A percentile compares a stretch with the other conserved stretches of the same genome.
Conservation (phyloP, 2,113 vertebrate species). For the Egretta garzetta region DNA sequence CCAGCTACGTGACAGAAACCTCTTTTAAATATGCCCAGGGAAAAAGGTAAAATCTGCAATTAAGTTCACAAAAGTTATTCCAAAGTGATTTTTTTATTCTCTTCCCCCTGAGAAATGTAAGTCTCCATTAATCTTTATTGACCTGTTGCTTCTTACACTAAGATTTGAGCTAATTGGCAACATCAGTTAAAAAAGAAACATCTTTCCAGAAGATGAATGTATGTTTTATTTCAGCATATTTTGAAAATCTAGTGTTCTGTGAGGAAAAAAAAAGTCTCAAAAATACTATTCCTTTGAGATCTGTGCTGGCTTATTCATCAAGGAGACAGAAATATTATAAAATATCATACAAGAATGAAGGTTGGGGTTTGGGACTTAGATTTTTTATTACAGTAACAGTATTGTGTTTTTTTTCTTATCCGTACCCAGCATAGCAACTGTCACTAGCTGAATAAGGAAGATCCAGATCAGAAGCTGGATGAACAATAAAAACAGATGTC, state of each 20-base stretch:
- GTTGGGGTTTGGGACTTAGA: neutral
- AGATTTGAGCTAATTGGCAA: neutral
- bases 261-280: neutral
- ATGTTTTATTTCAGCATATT: neutral
- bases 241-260: neutral
- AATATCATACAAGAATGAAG: neutral
- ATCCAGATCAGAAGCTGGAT: neutral
- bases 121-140: neutral
- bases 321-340: neutral
- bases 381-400: neutral
- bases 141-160: neutral
- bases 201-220: neutral
- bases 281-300: neutral
- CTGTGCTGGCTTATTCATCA: conserved; percentile 5
- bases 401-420: neutral
- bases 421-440: neutral
- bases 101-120: neutral
- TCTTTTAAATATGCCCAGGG: neutral
- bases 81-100: neutral
- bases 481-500: neutral
- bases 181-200: neutral
- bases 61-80: neutral
- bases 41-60: neutral
- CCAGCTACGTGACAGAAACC: neutral
- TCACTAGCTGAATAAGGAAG: neutral